Evolutionary conservation across 2,888 invertebrate species (phyloP).

Genomic region (Gerosis bhagava): DNA sequence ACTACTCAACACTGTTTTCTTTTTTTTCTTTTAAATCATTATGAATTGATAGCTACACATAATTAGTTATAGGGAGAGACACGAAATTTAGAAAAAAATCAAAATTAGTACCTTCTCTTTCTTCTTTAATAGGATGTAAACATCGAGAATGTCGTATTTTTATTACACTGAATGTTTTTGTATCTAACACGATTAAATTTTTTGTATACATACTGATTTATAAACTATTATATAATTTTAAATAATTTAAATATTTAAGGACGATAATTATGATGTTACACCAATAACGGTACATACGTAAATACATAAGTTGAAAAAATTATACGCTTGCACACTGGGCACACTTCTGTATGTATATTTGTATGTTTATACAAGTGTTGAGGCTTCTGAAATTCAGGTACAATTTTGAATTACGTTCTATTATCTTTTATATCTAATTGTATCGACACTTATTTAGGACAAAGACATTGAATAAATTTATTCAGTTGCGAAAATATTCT

Average conservation of each 20-base stretch:
- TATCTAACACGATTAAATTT: conserved; percentile 58
- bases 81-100: too few relatives aligned
- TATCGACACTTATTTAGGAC: conserved; percentile 51
- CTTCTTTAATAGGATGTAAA: conserved; percentile 65
- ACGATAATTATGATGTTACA: conserved; percentile 3
- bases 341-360: conserved; percentile 64
- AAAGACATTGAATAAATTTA: conserved; percentile 62
- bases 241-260: background rate
- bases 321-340: conserved; percentile 46
- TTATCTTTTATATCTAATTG: conserved; percentile 36
- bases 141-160: conserved; percentile 65
- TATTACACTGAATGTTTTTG: conserved; percentile 59
- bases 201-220: conserved; percentile 53
- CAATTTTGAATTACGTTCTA: conserved; percentile 38
- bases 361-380: conserved; percentile 64
- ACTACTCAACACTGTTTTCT: too few relatives aligned
- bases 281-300: conserved; percentile 16
- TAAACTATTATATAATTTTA: background rate
- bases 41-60: too few relatives aligned
- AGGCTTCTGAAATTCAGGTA: conserved; percentile 48
- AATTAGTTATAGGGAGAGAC: too few relatives aligned
- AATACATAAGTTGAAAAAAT: conserved; percentile 11
- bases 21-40: too few relatives aligned
- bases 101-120: conserved; percentile 65
- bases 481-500: conserved; percentile 53